A percentile compares a stretch with the other conserved stretches of the same genome.
These are phyloP conservation scores for Nylanderia fulva DNA, from an alignment of 1,140 invertebrate genomes.

Conservation along the genomic window DNA sequence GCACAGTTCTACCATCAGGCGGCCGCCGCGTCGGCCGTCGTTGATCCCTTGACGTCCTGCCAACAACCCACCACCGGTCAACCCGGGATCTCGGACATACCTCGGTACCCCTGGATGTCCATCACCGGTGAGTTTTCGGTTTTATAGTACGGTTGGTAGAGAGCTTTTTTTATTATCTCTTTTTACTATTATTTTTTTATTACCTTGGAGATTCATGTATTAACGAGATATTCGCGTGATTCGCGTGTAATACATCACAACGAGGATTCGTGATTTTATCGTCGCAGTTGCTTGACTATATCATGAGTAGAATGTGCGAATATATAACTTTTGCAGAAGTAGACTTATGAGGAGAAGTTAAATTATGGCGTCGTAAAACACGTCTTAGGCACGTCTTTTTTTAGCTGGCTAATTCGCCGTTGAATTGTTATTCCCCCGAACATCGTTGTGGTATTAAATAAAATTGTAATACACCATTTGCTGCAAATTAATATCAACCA, in stretches of 20 bases:
- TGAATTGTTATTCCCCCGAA: not conserved
- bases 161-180: not conserved
- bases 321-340: not conserved
- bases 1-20: conserved; percentile 96
- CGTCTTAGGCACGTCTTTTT: not conserved
- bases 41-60: conserved; percentile 88
- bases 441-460: not conserved
- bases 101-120: conserved; percentile 98
- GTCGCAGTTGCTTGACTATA: not conserved
- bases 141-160: not conserved
- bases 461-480: not conserved
- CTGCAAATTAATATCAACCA: not conserved
- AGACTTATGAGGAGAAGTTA: not conserved
- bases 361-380: not conserved
- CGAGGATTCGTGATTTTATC: not conserved
- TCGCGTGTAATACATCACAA: not conserved
- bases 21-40: conserved; percentile 88
- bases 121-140: conserved; percentile 94
- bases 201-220: too few species aligned
- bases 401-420: not conserved
- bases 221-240: not conserved
- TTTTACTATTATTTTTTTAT: not conserved
- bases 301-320: not conserved
- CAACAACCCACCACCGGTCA: conserved; percentile 90
- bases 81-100: conserved; percentile 93